Base-by-base conservation (phyloP, 2,113 vertebrate genomes). In the Paradisaea rubra region DNA sequence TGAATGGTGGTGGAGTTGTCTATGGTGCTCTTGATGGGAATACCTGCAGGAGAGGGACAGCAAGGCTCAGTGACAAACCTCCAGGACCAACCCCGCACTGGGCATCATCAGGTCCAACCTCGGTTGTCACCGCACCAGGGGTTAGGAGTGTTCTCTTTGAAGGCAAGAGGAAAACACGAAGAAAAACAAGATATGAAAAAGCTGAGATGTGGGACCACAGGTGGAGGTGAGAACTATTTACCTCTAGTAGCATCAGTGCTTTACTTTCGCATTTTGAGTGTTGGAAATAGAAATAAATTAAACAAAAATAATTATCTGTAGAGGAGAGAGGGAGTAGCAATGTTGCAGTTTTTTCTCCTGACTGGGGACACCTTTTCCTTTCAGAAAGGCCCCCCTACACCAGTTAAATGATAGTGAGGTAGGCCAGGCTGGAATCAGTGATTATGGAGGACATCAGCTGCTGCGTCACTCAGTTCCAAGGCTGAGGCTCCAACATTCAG, bases 21-120 rank as follows among this genome's bases (percentile, higher is more conserved):
- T 97, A 99, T 98, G 31, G 99, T 99, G 8, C 98, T 99, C 97
- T 98, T 99, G 93, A 99, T 98, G 31, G 99, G 99, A 91, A 99
- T 99, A n/a, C 99, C 99, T 99, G 97, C 52, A 52, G 23, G 37
- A 7, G 53, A 44, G 57, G 61, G 28, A 78, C 45, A 91, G 56
- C 53, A 39, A 59, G 23, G 35, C 37, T 66, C 37, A 37, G 63
- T 5, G 50, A 79, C 39, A 37, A 20, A 64, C 27, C 63, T 17
- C 59, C n/a, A 37, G 11, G 35, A 31, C 31, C 50, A 64, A 6
- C 21, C 17, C 44, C 0, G 0, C 60, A 14, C 16, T 27, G 18
- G 63, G 44, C 50, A 74, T 7, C 41, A 13, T 2, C n/a, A 35
- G n/a, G 7, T 33, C 27, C 27, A 49, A 41, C 25, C 74, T 35